Evolutionary conservation across 2,888 invertebrate species (phyloP).

Genomic region (Lordiphosa andalusiaca): DNA sequence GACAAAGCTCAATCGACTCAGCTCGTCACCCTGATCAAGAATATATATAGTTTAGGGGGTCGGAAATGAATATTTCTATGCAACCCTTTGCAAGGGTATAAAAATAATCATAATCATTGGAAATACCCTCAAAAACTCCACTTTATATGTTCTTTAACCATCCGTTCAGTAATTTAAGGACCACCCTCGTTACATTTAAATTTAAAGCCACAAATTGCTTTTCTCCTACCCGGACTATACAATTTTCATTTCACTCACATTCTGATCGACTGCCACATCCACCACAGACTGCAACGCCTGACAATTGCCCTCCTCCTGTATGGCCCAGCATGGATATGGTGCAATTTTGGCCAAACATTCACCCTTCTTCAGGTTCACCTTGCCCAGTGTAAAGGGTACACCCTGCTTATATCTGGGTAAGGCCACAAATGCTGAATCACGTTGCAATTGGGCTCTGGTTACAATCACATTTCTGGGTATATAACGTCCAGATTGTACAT

Average conservation of each 20-base stretch:
- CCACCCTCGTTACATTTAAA: no score
- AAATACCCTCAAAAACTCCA: no score
- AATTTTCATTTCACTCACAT: conserved; percentile 73
- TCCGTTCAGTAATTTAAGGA: no score
- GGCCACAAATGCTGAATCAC: conserved; percentile 83
- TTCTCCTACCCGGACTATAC: no score
- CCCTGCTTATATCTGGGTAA: conserved; percentile 84
- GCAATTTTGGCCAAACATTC: conserved; percentile 82
- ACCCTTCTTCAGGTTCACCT: conserved; percentile 81
- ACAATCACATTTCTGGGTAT: conserved; percentile 83
- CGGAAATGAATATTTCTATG: no score
- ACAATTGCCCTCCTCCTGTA: conserved; percentile 87
- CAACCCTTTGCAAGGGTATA: no score
- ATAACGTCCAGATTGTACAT: conserved; percentile 82
- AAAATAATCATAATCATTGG: no score
- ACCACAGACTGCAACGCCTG: conserved; percentile 86
- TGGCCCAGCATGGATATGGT: conserved; percentile 86
- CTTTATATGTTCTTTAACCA: no score
- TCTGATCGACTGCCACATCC: conserved; percentile 84
- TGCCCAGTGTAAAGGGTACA: conserved; percentile 83
- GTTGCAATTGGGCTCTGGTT: conserved; percentile 83
- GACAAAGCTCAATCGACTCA: no score
- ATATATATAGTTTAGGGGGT: no score
- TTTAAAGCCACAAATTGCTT: no score
- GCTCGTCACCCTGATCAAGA: no score